Evolutionary conservation across 2,888 invertebrate species (phyloP).

Genomic region (Cetonia aurata): DNA sequence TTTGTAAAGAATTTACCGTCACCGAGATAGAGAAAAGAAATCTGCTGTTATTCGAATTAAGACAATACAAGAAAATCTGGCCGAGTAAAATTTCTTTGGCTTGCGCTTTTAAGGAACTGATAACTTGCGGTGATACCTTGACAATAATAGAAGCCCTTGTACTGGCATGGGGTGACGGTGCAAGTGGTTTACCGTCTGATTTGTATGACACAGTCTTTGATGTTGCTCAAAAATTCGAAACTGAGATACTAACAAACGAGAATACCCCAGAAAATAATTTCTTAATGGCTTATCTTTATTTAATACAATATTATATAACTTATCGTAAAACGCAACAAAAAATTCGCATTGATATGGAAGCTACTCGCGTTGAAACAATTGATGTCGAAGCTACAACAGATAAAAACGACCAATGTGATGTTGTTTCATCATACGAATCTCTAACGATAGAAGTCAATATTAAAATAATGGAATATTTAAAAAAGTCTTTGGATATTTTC

Average conservation of each 20-base stretch:
- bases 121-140: conserved; percentile 50
- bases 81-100: conserved; percentile 57
- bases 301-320: conserved; percentile 53
- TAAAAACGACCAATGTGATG: conserved; percentile 58
- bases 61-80: conserved; percentile 56
- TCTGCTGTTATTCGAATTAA: conserved; percentile 55
- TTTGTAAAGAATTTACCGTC: conserved; percentile 46
- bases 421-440: conserved; percentile 56
- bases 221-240: conserved; percentile 50
- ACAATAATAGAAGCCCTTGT: conserved; percentile 51
- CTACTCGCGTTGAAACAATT: conserved; percentile 32
- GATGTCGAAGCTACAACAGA: conserved; percentile 47
- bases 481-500: conserved; percentile 51
- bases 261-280: conserved; percentile 45
- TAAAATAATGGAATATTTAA: conserved; percentile 52
- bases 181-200: conserved; percentile 49
- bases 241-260: conserved; percentile 12
- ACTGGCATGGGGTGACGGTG: conserved; percentile 51
- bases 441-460: conserved; percentile 53
- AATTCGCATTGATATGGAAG: conserved; percentile 56
- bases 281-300: conserved; percentile 54
- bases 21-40: conserved; percentile 48
- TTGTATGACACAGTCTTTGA: conserved; percentile 47
- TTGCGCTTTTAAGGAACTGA: conserved; percentile 53
- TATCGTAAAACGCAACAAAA: conserved; percentile 50